phyloP scores from a whole-genome alignment of 2,888 invertebrate genomes.

The Agrotis puta region DNA sequence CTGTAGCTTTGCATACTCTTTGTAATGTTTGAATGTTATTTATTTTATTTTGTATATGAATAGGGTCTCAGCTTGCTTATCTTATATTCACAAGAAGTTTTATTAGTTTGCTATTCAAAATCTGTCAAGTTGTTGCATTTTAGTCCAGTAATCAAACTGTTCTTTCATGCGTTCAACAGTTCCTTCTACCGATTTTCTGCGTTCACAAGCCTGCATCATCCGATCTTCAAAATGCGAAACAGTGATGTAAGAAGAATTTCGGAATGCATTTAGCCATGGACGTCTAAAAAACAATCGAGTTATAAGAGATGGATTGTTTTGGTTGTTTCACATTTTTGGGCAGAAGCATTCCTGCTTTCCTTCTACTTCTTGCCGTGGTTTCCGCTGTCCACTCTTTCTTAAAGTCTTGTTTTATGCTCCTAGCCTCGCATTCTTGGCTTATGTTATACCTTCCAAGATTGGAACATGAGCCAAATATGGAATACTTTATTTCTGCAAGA shows the following conservation, averaged over 20 bases:
- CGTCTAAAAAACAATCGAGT: background rate
- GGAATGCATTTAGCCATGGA: constrained; percentile 7
- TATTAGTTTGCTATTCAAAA: background rate
- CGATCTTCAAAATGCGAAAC: constrained; percentile 21
- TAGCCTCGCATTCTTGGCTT: background rate
- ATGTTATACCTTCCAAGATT: background rate
- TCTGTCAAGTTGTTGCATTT: background rate
- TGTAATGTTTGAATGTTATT: constrained; percentile 37
- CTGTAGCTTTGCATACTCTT: constrained; percentile 43
- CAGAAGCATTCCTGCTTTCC: background rate
- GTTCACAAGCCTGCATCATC: background rate
- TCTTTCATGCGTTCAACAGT: background rate
- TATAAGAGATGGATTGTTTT: too few species aligned
- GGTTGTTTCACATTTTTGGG: background rate
- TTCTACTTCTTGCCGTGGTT: background rate
- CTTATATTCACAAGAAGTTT: constrained; percentile 11
- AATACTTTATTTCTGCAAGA: constrained; percentile 24
- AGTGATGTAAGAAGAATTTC: constrained; percentile 18
- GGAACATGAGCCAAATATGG: constrained; percentile 20
- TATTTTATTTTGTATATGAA: constrained; percentile 52
- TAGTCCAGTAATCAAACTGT: background rate
- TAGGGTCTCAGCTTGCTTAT: constrained; percentile 18
- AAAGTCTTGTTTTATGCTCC: too few species aligned
- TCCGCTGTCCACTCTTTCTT: background rate
- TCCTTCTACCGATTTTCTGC: background rate